Evolutionary conservation across 2,888 invertebrate genomes (phyloP).

Genomic region (Drosophila crucigera): DNA sequence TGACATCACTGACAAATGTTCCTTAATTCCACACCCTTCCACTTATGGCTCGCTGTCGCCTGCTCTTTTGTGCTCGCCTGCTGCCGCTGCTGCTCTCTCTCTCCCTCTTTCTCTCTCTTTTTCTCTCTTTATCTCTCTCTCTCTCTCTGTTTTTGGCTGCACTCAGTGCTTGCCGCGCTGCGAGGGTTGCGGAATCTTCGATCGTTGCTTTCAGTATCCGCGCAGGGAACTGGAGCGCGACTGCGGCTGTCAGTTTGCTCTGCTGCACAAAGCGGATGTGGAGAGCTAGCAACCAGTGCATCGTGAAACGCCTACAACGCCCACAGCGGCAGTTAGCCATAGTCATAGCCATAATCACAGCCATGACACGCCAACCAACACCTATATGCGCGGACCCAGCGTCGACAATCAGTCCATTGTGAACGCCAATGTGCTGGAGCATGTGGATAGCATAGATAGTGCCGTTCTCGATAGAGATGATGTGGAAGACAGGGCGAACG

Average conservation of each 20-base stretch:
- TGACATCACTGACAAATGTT: slow-evolving; percentile 76
- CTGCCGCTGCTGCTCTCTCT: slow-evolving; percentile 32
- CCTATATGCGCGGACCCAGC: slow-evolving; percentile 74
- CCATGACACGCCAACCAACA: slow-evolving; percentile 78
- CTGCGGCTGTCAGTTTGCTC: slow-evolving; percentile 95
- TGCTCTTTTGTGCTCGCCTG: slow-evolving; percentile 39
- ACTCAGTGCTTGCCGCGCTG: slow-evolving; percentile 87
- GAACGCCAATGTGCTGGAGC: slow-evolving; percentile 57
- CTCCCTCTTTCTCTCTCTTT: slow-evolving; percentile 12
- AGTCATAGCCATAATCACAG: slow-evolving; percentile 62
- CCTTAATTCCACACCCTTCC: slow-evolving; percentile 58
- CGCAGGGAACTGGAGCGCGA: slow-evolving; percentile 90
- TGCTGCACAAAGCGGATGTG: slow-evolving; percentile 93
- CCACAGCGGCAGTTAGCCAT: slow-evolving; percentile 37
- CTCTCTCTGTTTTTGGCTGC: slow-evolving; percentile 32
- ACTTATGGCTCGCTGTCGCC: slow-evolving; percentile 16
- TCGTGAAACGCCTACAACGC: slow-evolving; percentile 55
- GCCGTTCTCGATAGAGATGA: slow-evolving; percentile 41
- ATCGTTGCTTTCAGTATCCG: slow-evolving; percentile 95
- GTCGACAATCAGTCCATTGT: slow-evolving; percentile 73
- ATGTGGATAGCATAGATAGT: slow-evolving; percentile 59
- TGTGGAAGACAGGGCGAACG: slow-evolving; percentile 13
- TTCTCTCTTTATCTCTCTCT: slow-evolving; percentile 19
- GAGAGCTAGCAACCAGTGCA: slow-evolving; percentile 87
- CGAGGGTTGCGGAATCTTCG: slow-evolving; percentile 94